Evolutionary conservation across 1,140 invertebrate species (phyloP), one percentile per base, ranked within the genome.

Genomic region (Idris sp.): DNA sequence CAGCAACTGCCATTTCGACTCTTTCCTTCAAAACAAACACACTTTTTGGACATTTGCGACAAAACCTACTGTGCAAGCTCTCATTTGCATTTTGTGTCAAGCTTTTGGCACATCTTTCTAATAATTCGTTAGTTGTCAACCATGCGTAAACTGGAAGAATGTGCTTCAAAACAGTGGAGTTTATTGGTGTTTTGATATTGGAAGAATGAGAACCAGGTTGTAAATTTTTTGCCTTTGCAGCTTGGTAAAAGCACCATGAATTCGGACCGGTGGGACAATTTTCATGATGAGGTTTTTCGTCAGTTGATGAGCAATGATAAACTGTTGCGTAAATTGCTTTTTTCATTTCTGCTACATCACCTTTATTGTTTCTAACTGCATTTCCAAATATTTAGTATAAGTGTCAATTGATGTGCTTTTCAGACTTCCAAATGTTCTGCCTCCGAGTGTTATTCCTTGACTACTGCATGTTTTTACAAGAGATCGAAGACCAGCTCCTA

Each of bases 171-270:
- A 11, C 19, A 53, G 33, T 15, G n/a, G n/a, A 25, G n/a, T 26
- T 53, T 31, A 40, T 40, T 53, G 49, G 13, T 2, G 25, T 40
- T 10, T 53, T 40, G 35, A 48, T 48, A 33, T 33, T 33, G 15
- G 11, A 1, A 19, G 31, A 15, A 30, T 48, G 44, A 28, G 22
- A 18, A 3, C 49, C 49, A 11, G 35, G 33, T n/a, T n/a, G n/a
- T n/a, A 8, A 15, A 5, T 53, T 4, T 7, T 14, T 30, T 28
- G 14, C 16, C n/a, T n/a, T 33, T 14, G 53, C 38, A 2, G 25
- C 7, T 30, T 56, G 25, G 15, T 43, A 56, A 33, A 56, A 56
- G 13, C 53, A 43, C 38, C 26, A 58, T 10, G 30, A 58, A 44
- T 43, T n/a, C 8, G 28, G 2, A 16, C 51, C 51, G 6, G 18